Evolutionary conservation across 2,888 invertebrate genomes (phyloP).

Genomic region (Leptodirus hochenwartii): DNA sequence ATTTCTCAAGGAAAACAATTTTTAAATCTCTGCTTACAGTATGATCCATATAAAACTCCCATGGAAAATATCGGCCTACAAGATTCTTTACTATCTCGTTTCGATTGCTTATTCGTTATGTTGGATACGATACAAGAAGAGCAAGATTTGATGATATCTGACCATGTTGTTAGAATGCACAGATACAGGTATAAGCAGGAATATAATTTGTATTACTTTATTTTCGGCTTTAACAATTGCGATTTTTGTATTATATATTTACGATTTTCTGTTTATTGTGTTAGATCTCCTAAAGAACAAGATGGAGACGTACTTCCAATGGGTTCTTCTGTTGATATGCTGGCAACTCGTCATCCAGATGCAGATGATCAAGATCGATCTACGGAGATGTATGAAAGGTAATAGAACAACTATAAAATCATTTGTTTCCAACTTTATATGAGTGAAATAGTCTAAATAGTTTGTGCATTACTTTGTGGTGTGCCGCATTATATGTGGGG

Average conservation of each 20-base stretch:
- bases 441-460: too few species aligned
- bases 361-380: conserved; percentile 44
- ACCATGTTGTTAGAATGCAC: conserved; percentile 96
- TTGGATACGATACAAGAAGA: conserved; percentile 85
- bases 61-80: conserved; percentile 99
- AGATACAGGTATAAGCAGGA: conserved; percentile 48
- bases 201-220: neutral
- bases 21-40: conserved; percentile 35
- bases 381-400: conserved; percentile 71
- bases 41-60: conserved; percentile 97
- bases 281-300: conserved; percentile 73
- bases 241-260: conserved; percentile 4
- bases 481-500: too few species aligned
- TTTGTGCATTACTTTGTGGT: too few species aligned
- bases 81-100: conserved; percentile 91
- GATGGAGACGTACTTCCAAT: conserved; percentile 86
- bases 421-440: too few species aligned
- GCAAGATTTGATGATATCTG: conserved; percentile 79
- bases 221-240: neutral
- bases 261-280: conserved; percentile 7
- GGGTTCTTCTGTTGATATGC: conserved; percentile 64
- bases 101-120: conserved; percentile 95
- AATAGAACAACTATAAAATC: too few species aligned
- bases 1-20: too few species aligned
- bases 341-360: conserved; percentile 61